These are phyloP conservation scores for Danio albolineatus DNA, from an alignment of 2,797 vertebrate species.

Conservation along the genomic window DNA sequence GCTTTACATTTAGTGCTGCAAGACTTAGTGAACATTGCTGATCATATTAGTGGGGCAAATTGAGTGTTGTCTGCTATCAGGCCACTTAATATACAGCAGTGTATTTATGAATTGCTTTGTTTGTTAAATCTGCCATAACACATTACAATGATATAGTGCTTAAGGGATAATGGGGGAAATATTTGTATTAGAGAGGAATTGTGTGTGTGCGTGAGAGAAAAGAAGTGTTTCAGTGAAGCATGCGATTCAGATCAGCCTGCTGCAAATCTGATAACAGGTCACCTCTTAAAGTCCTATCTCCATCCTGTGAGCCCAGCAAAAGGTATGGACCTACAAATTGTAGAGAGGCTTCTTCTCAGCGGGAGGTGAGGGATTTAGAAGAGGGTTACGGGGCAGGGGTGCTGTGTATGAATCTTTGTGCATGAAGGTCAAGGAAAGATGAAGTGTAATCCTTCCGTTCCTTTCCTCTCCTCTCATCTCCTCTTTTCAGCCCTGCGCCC, in stretches of 20 bases:
- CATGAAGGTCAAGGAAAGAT: slow-evolving; percentile 44
- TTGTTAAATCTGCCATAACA: slow-evolving; percentile 49
- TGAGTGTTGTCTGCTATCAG: slow-evolving; percentile 15
- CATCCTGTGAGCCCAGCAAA: slow-evolving; percentile 72
- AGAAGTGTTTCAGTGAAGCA: slow-evolving; percentile 71
- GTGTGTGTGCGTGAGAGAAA: not conserved
- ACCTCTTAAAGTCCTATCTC: slow-evolving; percentile 74
- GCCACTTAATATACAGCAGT: slow-evolving; percentile 36
- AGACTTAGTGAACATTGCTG: not conserved
- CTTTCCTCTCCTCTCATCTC: slow-evolving; percentile 41
- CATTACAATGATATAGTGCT: slow-evolving; percentile 33
- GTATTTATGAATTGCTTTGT: slow-evolving; percentile 52
- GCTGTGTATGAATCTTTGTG: slow-evolving; percentile 17
- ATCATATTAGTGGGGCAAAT: not conserved
- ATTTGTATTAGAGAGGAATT: slow-evolving; percentile 31
- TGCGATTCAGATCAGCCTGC: slow-evolving; percentile 77
- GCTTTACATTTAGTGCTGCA: not conserved
- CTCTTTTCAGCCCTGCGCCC: slow-evolving; percentile 8
- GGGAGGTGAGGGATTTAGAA: slow-evolving; percentile 37
- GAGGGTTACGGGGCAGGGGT: slow-evolving; percentile 29
- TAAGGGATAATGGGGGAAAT: slow-evolving; percentile 33
- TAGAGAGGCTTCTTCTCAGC: slow-evolving; percentile 58
- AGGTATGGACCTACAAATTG: slow-evolving; percentile 72
- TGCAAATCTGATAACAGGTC: slow-evolving; percentile 80
- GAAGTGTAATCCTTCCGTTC: slow-evolving; percentile 47